A percentile compares a stretch with the other conserved stretches of the same genome.
Evolutionary conservation across 2,888 invertebrate species (phyloP).

Genomic region (Yponomeuta cagnagella): DNA sequence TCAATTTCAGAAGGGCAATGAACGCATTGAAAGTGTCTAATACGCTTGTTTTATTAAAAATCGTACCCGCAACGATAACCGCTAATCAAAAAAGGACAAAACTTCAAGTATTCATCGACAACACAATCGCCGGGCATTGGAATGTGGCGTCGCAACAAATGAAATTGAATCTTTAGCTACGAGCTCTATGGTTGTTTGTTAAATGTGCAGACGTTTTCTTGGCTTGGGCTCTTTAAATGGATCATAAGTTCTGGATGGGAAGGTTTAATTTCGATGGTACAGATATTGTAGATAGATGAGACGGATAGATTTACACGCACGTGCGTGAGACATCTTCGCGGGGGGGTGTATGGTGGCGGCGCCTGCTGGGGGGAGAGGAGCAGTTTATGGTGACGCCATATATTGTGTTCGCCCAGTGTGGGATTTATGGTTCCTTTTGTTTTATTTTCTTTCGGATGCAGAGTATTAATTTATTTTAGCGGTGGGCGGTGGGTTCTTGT

Average conservation of each 20-base stretch:
- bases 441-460: slow-evolving; percentile 58
- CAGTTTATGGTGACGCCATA: slow-evolving; percentile 66
- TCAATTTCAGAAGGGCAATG: neutral
- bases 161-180: slow-evolving; percentile 58
- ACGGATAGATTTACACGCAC: slow-evolving; percentile 49
- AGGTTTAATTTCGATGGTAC: slow-evolving; percentile 41
- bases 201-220: slow-evolving; percentile 42
- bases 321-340: slow-evolving; percentile 48
- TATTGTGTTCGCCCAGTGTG: slow-evolving; percentile 67
- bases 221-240: slow-evolving; percentile 31
- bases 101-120: slow-evolving; percentile 65
- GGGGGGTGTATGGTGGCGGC: slow-evolving; percentile 48
- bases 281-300: slow-evolving; percentile 37
- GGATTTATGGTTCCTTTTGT: slow-evolving; percentile 65
- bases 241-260: slow-evolving; percentile 41
- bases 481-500: slow-evolving; percentile 20
- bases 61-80: slow-evolving; percentile 52
- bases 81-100: slow-evolving; percentile 68
- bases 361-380: slow-evolving; percentile 66
- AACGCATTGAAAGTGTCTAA: neutral
- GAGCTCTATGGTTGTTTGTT: slow-evolving; percentile 60
- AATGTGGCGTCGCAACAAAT: slow-evolving; percentile 47
- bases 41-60: slow-evolving; percentile 40
- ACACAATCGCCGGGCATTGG: slow-evolving; percentile 49
- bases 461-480: slow-evolving; percentile 59